These are phyloP conservation scores for Nemotelus nigrinus DNA, from an alignment of 2,888 invertebrate species.

Conservation along the genomic window DNA sequence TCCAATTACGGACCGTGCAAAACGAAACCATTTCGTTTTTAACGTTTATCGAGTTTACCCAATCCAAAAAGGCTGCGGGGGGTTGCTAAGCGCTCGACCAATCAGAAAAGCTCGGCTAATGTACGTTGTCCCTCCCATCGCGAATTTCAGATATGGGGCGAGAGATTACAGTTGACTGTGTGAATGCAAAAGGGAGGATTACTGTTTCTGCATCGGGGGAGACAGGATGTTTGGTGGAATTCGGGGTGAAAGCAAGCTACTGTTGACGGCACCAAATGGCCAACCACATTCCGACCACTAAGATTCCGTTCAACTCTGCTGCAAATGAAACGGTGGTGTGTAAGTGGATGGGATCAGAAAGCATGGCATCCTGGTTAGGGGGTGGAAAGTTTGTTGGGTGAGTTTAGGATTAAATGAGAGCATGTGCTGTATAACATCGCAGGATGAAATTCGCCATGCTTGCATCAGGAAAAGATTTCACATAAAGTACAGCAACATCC, in stretches of 20 bases:
- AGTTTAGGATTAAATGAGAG: no score
- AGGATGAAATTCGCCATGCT: conserved; percentile 38
- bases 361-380: neutral
- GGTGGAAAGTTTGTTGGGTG: no score
- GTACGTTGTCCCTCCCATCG: conserved; percentile 32
- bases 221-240: no score
- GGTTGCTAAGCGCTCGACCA: conserved; percentile 55
- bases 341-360: conserved; percentile 28
- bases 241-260: neutral
- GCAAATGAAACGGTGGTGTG: neutral
- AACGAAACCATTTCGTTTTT: conserved; percentile 49
- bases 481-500: neutral
- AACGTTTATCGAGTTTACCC: conserved; percentile 51
- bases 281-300: conserved; percentile 15
- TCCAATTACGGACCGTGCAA: conserved; percentile 48
- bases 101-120: conserved; percentile 50
- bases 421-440: neutral
- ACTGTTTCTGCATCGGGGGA: neutral
- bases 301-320: neutral
- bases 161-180: conserved; percentile 49
- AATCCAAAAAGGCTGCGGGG: conserved; percentile 53
- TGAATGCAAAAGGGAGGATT: conserved; percentile 47
- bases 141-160: conserved; percentile 8
- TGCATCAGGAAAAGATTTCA: conserved; percentile 1
- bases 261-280: conserved; percentile 27